These are phyloP conservation scores for Ophion ellenae DNA, from an alignment of 2,888 invertebrate genomes.

Conservation along the genomic window DNA sequence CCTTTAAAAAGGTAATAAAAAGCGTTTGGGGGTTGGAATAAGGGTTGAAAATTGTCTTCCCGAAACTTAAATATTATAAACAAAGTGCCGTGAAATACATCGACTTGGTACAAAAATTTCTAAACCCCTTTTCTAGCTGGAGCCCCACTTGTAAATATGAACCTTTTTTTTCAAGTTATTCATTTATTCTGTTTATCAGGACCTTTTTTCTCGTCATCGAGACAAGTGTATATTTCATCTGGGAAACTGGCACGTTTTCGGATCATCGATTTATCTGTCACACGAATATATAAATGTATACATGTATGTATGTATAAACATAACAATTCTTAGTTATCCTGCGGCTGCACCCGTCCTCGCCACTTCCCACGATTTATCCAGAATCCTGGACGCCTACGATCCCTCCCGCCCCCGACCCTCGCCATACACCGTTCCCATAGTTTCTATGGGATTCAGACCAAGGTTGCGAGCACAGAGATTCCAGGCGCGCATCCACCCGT, in stretches of 20 bases:
- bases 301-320: slow-evolving; percentile 5
- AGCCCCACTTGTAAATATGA: no score
- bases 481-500: slow-evolving; percentile 35
- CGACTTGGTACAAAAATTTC: no score
- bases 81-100: no score
- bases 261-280: slow-evolving; percentile 19
- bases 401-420: background rate
- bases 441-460: slow-evolving; percentile 69
- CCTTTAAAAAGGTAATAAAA: no score
- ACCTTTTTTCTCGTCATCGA: background rate
- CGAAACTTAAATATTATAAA: no score
- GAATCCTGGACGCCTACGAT: slow-evolving; percentile 32
- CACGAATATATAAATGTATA: slow-evolving; percentile 3
- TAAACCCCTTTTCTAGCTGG: no score
- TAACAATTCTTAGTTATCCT: slow-evolving; percentile 53
- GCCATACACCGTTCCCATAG: slow-evolving; percentile 44
- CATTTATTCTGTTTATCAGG: background rate
- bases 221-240: background rate
- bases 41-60: no score
- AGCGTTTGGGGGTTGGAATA: no score
- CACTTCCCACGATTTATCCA: slow-evolving; percentile 48
- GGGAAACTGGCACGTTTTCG: background rate
- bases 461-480: slow-evolving; percentile 68
- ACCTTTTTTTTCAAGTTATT: background rate
- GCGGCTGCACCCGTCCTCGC: slow-evolving; percentile 44